Conservation (phyloP, 2,113 vertebrate genomes). For the Mobula hypostoma region DNA sequence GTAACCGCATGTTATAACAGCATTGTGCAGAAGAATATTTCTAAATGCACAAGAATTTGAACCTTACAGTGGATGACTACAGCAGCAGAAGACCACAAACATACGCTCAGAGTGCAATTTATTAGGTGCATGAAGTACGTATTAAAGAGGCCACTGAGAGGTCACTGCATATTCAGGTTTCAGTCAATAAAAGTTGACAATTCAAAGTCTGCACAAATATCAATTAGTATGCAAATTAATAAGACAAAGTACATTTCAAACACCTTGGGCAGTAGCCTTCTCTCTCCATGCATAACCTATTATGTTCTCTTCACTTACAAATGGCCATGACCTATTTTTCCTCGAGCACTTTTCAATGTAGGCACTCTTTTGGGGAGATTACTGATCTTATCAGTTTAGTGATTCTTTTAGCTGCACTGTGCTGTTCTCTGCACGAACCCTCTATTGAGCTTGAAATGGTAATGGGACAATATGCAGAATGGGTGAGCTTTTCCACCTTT, state of each 20-base stretch:
- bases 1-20: no score
- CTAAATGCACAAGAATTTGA: no score
- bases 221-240: not conserved
- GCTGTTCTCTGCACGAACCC: not conserved
- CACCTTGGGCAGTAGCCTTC: not conserved
- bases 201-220: not conserved
- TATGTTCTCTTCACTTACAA: not conserved
- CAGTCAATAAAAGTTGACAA: not conserved
- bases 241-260: not conserved
- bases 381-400: not conserved
- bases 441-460: not conserved
- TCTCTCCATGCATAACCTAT: not conserved
- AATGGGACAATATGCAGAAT: not conserved
- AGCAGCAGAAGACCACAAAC: no score
- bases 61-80: no score
- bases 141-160: no score
- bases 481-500: not conserved
- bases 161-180: not conserved
- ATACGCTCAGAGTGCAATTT: no score
- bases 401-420: not conserved
- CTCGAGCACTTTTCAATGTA: not conserved
- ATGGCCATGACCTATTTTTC: not conserved
- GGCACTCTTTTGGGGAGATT: not conserved
- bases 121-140: no score
- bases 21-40: no score